These are phyloP conservation scores for Drosophila hydei DNA, from an alignment of 1,140 invertebrate species.

Conservation along the genomic window DNA sequence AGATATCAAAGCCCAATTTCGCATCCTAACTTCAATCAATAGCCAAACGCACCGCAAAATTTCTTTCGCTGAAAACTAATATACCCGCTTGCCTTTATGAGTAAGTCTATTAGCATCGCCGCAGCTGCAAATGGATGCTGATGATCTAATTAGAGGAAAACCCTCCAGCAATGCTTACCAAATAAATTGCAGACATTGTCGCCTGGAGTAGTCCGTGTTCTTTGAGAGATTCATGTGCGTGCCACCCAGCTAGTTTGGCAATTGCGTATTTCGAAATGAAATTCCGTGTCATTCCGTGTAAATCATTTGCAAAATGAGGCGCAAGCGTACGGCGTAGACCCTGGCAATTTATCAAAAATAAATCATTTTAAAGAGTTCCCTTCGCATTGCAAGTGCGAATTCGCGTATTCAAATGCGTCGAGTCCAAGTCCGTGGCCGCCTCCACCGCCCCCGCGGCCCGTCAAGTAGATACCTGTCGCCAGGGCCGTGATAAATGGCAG, in stretches of 20 bases:
- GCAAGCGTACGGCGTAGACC: constrained; percentile 50
- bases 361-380: constrained; percentile 79
- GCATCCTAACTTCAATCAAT: too few relatives aligned
- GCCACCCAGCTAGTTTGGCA: constrained; percentile 80
- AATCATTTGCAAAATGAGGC: constrained; percentile 79
- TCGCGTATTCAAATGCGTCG: constrained; percentile 8
- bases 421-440: constrained; percentile 17
- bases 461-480: constrained; percentile 64
- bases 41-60: too few relatives aligned
- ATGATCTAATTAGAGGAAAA: constrained; percentile 32
- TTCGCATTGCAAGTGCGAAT: constrained; percentile 38
- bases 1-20: too few relatives aligned
- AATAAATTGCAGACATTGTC: constrained; percentile 36
- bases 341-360: constrained; percentile 83
- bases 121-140: constrained; percentile 2
- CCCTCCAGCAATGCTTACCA: background rate
- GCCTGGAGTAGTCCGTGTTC: constrained; percentile 26
- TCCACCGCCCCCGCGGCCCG: constrained; percentile 4
- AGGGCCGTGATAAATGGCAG: constrained; percentile 73
- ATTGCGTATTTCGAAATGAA: constrained; percentile 83
- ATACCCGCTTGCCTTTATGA: too few relatives aligned
- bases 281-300: constrained; percentile 81
- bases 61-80: too few relatives aligned
- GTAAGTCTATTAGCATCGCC: too few relatives aligned
- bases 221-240: constrained; percentile 66